Percentiles rank a stretch among this genome's conserved stretches.
phyloP scores from a whole-genome alignment of 2,113 vertebrate species.

The Mobula birostris region DNA sequence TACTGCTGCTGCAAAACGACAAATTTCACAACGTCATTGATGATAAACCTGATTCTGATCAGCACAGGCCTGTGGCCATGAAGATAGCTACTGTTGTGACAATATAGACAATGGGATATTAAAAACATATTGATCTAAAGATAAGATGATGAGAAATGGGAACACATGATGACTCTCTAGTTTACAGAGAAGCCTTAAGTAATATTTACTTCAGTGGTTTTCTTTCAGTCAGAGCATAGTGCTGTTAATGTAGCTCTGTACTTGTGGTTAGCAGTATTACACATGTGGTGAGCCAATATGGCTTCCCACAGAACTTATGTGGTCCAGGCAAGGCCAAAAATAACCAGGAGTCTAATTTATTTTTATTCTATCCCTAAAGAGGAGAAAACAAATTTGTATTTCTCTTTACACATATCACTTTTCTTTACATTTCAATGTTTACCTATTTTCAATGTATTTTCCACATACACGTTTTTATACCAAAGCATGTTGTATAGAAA shows the following conservation, averaged over 20 bases:
- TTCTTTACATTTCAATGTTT: background rate
- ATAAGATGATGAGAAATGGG: background rate
- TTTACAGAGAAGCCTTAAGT: background rate
- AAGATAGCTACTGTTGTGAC: background rate
- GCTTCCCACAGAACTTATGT: background rate
- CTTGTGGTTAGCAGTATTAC: slow-evolving; percentile 28
- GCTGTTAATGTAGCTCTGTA: background rate
- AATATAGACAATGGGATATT: background rate
- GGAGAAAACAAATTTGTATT: background rate
- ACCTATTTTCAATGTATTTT: background rate
- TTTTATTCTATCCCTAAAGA: background rate
- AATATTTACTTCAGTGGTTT: slow-evolving; percentile 27
- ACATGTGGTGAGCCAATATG: background rate
- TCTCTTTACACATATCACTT: background rate
- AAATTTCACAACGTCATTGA: too few species aligned
- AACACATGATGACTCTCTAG: background rate
- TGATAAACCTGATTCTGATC: background rate
- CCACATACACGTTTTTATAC: background rate
- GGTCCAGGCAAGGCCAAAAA: background rate
- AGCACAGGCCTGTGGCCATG: background rate
- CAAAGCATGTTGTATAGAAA: background rate
- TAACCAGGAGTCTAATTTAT: background rate
- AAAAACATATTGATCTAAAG: background rate
- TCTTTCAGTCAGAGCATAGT: background rate
- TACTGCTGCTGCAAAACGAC: too few species aligned